A percentile compares a stretch with the other conserved stretches of the same genome.
phyloP scores from a whole-genome alignment of 2,888 invertebrate genomes.

The Leptothorax acervorum region DNA sequence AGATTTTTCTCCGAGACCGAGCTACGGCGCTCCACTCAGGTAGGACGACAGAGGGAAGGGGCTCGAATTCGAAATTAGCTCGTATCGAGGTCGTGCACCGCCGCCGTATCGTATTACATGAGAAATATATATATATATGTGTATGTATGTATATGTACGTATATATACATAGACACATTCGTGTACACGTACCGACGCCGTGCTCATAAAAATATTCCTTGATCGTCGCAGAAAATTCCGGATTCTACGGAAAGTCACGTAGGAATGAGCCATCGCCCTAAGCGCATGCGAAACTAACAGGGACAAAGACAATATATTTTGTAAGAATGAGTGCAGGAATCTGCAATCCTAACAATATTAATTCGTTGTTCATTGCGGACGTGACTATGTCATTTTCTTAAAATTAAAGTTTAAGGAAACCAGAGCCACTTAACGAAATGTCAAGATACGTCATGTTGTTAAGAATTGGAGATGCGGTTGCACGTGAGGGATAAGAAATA shows the following conservation, averaged over 20 bases:
- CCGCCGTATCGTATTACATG: constrained; percentile 75
- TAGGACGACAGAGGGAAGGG: constrained; percentile 64
- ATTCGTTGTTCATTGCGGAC: background rate
- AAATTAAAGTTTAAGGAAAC: background rate
- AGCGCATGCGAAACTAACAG: constrained; percentile 14
- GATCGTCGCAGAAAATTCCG: constrained; percentile 50
- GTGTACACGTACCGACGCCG: constrained; percentile 40
- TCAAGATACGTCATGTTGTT: background rate
- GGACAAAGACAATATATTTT: background rate
- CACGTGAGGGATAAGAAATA: background rate
- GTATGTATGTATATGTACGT: background rate
- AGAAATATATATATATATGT: constrained; percentile 44
- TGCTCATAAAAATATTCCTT: constrained; percentile 49
- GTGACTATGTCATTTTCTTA: background rate
- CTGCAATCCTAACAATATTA: constrained; percentile 3
- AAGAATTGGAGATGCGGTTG: background rate
- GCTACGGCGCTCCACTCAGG: constrained; percentile 63
- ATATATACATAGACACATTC: background rate
- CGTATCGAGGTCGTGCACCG: constrained; percentile 77
- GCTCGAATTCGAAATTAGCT: constrained; percentile 84
- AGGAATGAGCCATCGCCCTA: constrained; percentile 29
- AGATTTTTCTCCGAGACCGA: constrained; percentile 82
- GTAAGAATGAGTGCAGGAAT: background rate
- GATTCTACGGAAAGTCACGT: constrained; percentile 47
- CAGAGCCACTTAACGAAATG: background rate